phyloP scores from a whole-genome alignment of 2,113 vertebrate species.

The Connochaetes taurinus region DNA sequence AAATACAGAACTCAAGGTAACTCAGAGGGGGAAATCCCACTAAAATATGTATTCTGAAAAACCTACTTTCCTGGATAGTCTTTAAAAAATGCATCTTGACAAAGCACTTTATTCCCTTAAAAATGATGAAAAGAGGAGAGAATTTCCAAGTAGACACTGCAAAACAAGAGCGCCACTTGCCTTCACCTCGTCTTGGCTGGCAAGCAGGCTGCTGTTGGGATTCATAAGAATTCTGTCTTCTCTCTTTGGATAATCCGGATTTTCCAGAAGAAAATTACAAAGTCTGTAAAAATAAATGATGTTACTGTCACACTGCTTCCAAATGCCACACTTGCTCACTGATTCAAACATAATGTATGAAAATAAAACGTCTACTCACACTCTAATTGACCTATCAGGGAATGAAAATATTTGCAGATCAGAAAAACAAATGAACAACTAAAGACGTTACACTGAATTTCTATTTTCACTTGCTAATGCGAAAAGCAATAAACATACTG shows the following conservation, averaged over 20 bases:
- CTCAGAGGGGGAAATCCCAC: background rate
- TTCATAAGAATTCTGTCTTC: conserved; percentile 84
- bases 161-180: conserved; percentile 68
- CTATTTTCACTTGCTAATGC: background rate
- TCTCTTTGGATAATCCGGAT: conserved; percentile 92
- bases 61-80: background rate
- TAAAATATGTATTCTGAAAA: background rate
- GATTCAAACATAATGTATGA: background rate
- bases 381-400: background rate
- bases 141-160: background rate
- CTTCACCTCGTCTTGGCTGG: conserved; percentile 87
- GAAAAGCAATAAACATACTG: background rate
- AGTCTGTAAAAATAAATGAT: conserved; percentile 83
- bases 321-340: background rate
- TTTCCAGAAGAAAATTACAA: conserved; percentile 97
- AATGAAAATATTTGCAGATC: background rate
- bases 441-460: background rate
- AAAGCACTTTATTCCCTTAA: background rate
- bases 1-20: background rate
- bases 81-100: background rate
- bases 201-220: conserved; percentile 91
- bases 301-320: conserved; percentile 41
- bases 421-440: background rate
- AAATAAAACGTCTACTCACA: background rate
- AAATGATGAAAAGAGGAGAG: background rate